Conservation (phyloP, 2,888 invertebrate species). For the Shargacucullia verbasci region DNA sequence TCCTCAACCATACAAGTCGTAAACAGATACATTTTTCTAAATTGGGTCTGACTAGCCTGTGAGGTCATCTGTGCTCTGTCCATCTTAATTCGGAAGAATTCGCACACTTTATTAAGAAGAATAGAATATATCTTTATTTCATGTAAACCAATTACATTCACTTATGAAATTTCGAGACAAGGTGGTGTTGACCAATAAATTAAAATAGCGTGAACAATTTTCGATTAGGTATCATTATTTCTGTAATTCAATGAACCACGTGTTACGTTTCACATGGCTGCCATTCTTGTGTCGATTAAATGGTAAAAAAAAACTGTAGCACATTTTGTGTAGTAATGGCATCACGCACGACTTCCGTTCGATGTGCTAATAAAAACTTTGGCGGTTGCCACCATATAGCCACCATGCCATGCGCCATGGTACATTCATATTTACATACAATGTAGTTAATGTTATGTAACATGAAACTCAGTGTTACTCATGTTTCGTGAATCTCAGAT, state of each 20-base stretch:
- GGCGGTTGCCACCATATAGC: constrained; percentile 23
- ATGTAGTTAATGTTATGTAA: constrained; percentile 31
- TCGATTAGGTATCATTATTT: not conserved
- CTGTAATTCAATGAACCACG: constrained; percentile 30
- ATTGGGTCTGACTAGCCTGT: constrained; percentile 48
- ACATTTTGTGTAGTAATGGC: constrained; percentile 51
- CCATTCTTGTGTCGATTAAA: constrained; percentile 38
- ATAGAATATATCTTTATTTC: too few species aligned
- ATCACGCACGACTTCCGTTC: constrained; percentile 58
- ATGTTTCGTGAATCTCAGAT: too few species aligned
- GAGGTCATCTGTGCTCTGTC: constrained; percentile 52
- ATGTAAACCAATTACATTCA: too few species aligned
- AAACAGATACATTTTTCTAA: constrained; percentile 57
- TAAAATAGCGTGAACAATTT: not conserved
- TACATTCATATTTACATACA: constrained; percentile 11
- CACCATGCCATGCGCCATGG: constrained; percentile 22
- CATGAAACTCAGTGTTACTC: constrained; percentile 7
- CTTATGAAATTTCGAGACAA: too few species aligned
- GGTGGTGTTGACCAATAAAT: too few species aligned
- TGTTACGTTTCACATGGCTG: constrained; percentile 48
- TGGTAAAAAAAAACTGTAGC: constrained; percentile 35
- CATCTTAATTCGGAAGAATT: constrained; percentile 35
- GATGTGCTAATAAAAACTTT: constrained; percentile 56
- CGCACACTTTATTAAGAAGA: constrained; percentile 5
- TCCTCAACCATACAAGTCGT: constrained; percentile 60